A percentile compares a stretch with the other conserved stretches of the same genome.
These are phyloP conservation scores for Podarcis lilfordi DNA, from an alignment of 2,797 vertebrate species.

Conservation along the genomic window DNA sequence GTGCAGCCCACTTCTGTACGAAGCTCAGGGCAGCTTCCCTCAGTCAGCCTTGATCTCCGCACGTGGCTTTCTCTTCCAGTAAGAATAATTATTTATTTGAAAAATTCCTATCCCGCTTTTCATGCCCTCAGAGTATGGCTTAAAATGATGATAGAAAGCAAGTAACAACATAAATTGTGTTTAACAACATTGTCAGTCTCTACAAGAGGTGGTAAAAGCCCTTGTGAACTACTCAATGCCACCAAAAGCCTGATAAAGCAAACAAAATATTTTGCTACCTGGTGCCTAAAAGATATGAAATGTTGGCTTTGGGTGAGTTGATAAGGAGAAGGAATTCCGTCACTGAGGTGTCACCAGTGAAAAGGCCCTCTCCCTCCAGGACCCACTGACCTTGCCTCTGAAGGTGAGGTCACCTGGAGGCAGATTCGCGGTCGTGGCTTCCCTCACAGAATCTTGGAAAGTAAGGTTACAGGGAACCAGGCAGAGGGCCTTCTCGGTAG, in stretches of 20 bases:
- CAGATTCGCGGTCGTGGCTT: not conserved
- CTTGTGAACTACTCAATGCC: too few relatives aligned
- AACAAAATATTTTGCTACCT: not conserved
- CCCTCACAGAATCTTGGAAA: not conserved
- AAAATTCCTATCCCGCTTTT: not conserved
- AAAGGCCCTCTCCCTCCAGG: not conserved
- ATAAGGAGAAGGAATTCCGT: not conserved
- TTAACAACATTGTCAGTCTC: not conserved
- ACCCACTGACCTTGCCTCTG: too few relatives aligned
- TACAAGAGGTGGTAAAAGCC: not conserved
- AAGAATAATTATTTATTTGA: not conserved
- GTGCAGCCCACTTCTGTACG: not conserved
- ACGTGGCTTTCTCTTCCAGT: slow-evolving; percentile 36
- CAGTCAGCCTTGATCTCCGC: not conserved
- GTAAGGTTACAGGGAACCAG: not conserved
- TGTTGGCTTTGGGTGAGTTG: not conserved
- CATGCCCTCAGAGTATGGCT: not conserved
- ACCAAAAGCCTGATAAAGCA: not conserved
- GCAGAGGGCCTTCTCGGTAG: too few relatives aligned
- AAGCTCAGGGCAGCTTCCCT: not conserved
- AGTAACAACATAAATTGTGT: not conserved
- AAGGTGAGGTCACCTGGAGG: not conserved
- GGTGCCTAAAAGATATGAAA: not conserved
- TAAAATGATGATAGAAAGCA: not conserved
- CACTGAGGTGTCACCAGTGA: not conserved